Percentiles rank a stretch among this genome's conserved stretches.
Conservation (phyloP, 2,888 invertebrate genomes). For the Gasteruption jaculator region DNA sequence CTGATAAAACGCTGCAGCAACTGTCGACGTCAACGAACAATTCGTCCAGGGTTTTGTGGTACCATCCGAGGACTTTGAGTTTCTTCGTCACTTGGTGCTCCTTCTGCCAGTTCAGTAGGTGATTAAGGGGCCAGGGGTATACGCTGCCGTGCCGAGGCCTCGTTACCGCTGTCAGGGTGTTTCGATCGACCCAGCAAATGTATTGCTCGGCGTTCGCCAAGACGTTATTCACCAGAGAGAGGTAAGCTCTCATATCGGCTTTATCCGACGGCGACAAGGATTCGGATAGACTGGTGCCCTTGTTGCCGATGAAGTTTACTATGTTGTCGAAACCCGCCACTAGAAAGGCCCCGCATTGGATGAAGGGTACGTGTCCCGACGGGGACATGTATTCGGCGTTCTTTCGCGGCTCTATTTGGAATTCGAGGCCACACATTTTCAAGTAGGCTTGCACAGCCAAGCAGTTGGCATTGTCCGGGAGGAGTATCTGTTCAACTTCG, state of each 20-base stretch:
- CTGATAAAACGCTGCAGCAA: constrained; percentile 83
- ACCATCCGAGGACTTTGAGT: constrained; percentile 78
- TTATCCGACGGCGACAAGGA: constrained; percentile 71
- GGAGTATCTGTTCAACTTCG: constrained; percentile 88
- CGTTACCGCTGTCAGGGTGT: constrained; percentile 78
- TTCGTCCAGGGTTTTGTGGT: constrained; percentile 71
- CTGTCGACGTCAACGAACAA: constrained; percentile 73
- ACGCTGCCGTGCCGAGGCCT: constrained; percentile 81
- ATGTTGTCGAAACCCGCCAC: constrained; percentile 90
- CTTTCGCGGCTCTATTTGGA: constrained; percentile 73
- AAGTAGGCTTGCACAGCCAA: constrained; percentile 89
- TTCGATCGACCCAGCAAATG: constrained; percentile 80
- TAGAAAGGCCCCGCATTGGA: constrained; percentile 84
- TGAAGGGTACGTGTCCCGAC: constrained; percentile 86
- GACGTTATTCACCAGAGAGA: constrained; percentile 84
- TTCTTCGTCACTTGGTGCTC: constrained; percentile 65
- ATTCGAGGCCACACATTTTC: constrained; percentile 86
- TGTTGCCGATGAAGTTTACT: constrained; percentile 81
- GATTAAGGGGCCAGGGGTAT: constrained; percentile 89
- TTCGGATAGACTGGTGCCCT: constrained; percentile 73
- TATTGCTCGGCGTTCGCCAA: constrained; percentile 90
- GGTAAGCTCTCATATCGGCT: constrained; percentile 90
- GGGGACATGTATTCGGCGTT: constrained; percentile 99
- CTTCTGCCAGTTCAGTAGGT: constrained; percentile 76
- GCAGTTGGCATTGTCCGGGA: constrained; percentile 92